A percentile compares a stretch with the other conserved stretches of the same genome.
These are phyloP conservation scores for Dolichotis patagonum DNA, from an alignment of 2,113 vertebrate genomes.

Conservation along the genomic window DNA sequence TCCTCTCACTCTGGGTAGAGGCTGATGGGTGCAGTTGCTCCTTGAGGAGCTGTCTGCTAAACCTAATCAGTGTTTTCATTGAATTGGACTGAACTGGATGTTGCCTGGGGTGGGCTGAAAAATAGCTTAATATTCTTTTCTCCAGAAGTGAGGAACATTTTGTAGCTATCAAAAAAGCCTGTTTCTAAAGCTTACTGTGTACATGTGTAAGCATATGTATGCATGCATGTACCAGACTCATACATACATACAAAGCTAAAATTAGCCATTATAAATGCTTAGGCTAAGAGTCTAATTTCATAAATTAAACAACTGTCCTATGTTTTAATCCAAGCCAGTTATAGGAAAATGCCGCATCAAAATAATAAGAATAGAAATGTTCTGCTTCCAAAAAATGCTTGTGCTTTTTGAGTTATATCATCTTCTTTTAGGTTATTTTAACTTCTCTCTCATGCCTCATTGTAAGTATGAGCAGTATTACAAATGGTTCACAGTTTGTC, in stretches of 20 bases:
- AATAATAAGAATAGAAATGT: not conserved
- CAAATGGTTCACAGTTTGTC: not conserved
- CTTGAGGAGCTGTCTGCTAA: constrained; percentile 1
- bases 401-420: not conserved
- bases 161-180: not conserved
- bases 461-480: not conserved
- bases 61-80: constrained; percentile 34
- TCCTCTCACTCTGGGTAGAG: not conserved
- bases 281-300: not conserved
- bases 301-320: not conserved
- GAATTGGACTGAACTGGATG: not conserved
- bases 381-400: not conserved
- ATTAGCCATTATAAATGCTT: not conserved
- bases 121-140: not conserved
- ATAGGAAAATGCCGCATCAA: not conserved
- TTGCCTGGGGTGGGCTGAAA: not conserved
- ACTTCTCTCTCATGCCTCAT: not conserved
- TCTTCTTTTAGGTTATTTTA: not conserved
- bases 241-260: not conserved
- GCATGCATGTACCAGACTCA: not conserved
- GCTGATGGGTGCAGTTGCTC: not conserved
- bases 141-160: not conserved
- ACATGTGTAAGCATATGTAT: not conserved
- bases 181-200: not conserved
- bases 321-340: not conserved